Conservation (phyloP, 2,797 vertebrate genomes). For the Euthynnus affinis region DNA sequence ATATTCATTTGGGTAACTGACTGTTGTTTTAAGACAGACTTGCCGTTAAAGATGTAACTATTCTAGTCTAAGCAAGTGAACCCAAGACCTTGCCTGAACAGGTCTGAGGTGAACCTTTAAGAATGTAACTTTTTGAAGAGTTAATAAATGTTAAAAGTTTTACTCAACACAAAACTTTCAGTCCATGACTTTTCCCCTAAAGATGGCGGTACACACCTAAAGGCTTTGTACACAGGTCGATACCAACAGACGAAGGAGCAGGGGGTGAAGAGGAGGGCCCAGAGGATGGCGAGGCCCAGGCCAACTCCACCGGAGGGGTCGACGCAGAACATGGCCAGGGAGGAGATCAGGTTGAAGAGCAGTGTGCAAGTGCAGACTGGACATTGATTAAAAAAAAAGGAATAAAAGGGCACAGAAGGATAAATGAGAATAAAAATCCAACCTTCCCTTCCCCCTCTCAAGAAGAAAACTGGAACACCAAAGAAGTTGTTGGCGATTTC, state of each 20-base stretch:
- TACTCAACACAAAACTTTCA: too few species aligned
- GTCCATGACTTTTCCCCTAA: not conserved
- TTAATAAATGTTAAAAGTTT: not conserved
- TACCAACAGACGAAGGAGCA: constrained; percentile 99
- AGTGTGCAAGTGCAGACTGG: constrained; percentile 83
- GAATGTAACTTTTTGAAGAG: too few species aligned
- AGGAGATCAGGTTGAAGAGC: constrained; percentile 92
- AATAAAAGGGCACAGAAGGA: not conserved
- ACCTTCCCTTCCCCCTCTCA: not conserved
- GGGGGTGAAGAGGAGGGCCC: constrained; percentile 93
- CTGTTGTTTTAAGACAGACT: too few species aligned
- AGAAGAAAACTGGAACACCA: not conserved
- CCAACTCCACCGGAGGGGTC: constrained; percentile 82
- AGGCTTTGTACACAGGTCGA: constrained; percentile 96
- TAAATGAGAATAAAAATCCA: not conserved
- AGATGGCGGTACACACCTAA: constrained; percentile 85
- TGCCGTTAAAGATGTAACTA: too few species aligned
- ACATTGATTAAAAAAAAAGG: not conserved
- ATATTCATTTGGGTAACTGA: too few species aligned
- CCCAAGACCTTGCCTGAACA: too few species aligned
- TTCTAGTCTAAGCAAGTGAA: too few species aligned
- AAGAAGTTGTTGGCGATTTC: too few species aligned
- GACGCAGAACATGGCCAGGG: constrained; percentile 91
- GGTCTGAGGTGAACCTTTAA: too few species aligned
- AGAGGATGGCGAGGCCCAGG: constrained; percentile 95